phyloP scores from a whole-genome alignment of 2,797 vertebrate species.

The Diplodus sargus region DNA sequence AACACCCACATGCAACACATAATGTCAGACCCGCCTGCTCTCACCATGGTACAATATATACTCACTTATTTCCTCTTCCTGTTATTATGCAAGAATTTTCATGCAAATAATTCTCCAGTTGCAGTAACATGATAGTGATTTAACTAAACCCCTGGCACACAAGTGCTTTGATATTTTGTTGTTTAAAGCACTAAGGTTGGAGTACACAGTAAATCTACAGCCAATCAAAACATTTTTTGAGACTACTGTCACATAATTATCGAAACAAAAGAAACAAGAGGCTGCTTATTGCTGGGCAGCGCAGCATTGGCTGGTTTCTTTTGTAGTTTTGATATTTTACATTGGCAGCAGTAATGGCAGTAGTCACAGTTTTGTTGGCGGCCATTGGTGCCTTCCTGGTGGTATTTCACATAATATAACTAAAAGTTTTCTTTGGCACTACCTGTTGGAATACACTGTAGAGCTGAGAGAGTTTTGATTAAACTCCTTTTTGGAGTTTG shows the following conservation, averaged over 20 bases:
- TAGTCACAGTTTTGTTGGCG: not conserved
- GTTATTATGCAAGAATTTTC: not conserved
- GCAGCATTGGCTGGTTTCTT: not conserved
- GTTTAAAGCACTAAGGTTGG: not conserved
- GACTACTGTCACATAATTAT: not conserved
- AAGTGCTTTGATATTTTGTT: constrained; percentile 3
- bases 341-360: not conserved
- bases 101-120: not conserved
- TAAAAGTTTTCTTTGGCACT: not conserved
- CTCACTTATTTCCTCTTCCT: constrained; percentile 4
- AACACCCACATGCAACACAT: not conserved
- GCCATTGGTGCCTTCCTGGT: not conserved
- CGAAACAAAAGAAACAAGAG: not conserved
- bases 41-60: not conserved
- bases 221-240: not conserved
- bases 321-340: not conserved
- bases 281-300: not conserved
- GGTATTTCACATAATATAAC: not conserved
- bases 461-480: not conserved
- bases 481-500: not conserved
- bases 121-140: not conserved
- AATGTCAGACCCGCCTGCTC: not conserved
- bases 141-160: not conserved
- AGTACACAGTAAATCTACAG: not conserved
- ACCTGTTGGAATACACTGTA: not conserved